These are phyloP conservation scores for Penaeus indicus DNA, from an alignment of 1,140 invertebrate species.

Conservation along the genomic window DNA sequence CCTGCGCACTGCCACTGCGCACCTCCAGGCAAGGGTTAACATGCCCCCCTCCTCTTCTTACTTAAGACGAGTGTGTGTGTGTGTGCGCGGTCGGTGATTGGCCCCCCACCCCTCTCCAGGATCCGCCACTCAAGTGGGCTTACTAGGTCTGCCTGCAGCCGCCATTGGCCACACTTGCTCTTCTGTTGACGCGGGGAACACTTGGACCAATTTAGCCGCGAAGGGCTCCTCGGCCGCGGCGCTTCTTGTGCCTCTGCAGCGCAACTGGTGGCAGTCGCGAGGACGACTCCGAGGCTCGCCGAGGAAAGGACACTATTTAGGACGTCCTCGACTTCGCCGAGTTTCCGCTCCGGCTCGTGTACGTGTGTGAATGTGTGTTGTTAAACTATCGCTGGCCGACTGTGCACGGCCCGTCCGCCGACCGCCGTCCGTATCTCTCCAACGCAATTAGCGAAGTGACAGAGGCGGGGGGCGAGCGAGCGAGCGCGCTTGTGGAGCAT, in stretches of 20 bases:
- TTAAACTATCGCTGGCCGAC: too few relatives aligned
- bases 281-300: slow-evolving; percentile 8
- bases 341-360: slow-evolving; percentile 12
- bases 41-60: slow-evolving; percentile 62
- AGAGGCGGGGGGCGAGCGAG: slow-evolving; percentile 46
- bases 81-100: slow-evolving; percentile 57
- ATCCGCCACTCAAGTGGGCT: slow-evolving; percentile 64
- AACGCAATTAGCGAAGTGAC: slow-evolving; percentile 61
- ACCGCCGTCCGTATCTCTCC: slow-evolving; percentile 46
- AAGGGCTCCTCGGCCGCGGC: neutral
- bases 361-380: slow-evolving; percentile 32
- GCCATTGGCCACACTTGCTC: slow-evolving; percentile 62
- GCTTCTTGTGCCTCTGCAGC: neutral
- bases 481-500: slow-evolving; percentile 28
- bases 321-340: slow-evolving; percentile 2
- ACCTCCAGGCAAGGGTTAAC: slow-evolving; percentile 66
- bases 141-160: slow-evolving; percentile 62
- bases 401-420: slow-evolving; percentile 33
- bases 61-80: slow-evolving; percentile 62
- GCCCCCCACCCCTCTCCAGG: slow-evolving; percentile 60
- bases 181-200: slow-evolving; percentile 59
- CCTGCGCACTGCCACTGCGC: slow-evolving; percentile 66
- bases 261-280: slow-evolving; percentile 22
- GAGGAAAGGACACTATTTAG: neutral
- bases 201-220: slow-evolving; percentile 38